Conservation (phyloP, 2,797 vertebrate species). For the Rousettus madagascariensis region DNA sequence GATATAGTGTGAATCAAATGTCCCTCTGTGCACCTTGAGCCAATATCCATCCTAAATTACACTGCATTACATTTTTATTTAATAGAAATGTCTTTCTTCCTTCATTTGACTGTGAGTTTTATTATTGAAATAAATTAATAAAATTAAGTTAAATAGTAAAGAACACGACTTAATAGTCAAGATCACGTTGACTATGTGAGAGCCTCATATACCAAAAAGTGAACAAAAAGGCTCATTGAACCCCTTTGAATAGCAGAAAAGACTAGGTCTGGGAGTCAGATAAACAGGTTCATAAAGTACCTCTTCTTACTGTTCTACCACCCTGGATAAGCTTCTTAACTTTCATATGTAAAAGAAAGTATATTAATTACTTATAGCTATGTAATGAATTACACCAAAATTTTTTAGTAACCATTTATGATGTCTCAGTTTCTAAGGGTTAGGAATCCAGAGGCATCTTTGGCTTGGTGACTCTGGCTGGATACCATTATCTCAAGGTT, state of each 20-base stretch:
- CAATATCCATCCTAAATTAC: not conserved
- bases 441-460: not conserved
- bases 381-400: not conserved
- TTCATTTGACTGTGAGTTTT: not conserved
- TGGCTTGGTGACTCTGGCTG: not conserved
- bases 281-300: not conserved
- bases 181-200: not conserved
- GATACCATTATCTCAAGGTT: not conserved
- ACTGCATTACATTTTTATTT: not conserved
- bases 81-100: not conserved
- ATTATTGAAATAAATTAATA: not conserved
- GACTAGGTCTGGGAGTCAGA: not conserved
- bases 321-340: not conserved
- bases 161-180: not conserved
- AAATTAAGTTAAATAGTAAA: not conserved
- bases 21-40: fast-evolving
- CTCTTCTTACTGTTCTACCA: not conserved
- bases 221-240: not conserved
- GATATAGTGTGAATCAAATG: not conserved
- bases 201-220: not conserved
- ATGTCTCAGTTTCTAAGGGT: not conserved
- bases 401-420: not conserved
- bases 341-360: not conserved
- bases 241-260: not conserved
- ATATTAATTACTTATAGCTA: not conserved